Evolutionary conservation across 2,113 vertebrate genomes (phyloP).

Genomic region (Gymnobelideus leadbeateri): DNA sequence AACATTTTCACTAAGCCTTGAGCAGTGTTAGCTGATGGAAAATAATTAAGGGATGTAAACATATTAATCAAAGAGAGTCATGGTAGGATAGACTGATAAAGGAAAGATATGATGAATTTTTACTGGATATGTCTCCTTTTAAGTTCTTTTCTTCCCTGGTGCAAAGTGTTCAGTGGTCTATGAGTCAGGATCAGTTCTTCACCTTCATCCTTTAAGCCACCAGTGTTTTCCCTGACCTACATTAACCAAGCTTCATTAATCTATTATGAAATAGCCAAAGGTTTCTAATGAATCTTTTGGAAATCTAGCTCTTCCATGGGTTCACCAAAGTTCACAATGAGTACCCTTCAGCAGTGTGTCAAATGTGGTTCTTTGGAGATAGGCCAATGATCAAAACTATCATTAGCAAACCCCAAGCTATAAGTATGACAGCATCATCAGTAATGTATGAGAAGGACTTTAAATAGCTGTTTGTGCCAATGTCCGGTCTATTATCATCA

Average conservation of each 20-base stretch:
- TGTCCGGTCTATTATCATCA: background rate
- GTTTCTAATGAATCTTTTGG: conserved; percentile 30
- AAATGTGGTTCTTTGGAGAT: background rate
- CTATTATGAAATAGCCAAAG: conserved; percentile 27
- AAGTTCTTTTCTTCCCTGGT: background rate
- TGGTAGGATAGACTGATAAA: background rate
- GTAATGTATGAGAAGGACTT: background rate
- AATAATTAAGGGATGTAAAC: background rate
- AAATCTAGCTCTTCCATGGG: background rate
- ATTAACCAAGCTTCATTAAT: background rate
- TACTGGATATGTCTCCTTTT: background rate
- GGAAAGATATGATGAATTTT: background rate
- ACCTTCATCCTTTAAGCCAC: background rate
- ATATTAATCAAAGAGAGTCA: background rate
- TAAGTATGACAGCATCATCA: background rate
- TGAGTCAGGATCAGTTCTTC: background rate
- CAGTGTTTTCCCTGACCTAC: background rate
- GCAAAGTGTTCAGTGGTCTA: background rate
- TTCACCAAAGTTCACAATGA: conserved; percentile 12
- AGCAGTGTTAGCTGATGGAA: background rate
- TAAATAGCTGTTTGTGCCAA: background rate
- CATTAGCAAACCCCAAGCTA: background rate
- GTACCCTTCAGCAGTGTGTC: background rate
- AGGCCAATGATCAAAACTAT: background rate
- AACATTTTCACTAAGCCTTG: background rate